Percentiles rank a stretch among this genome's conserved stretches.
phyloP scores from a whole-genome alignment of 2,113 vertebrate species.

The Thalassarche chlororhynchos region DNA sequence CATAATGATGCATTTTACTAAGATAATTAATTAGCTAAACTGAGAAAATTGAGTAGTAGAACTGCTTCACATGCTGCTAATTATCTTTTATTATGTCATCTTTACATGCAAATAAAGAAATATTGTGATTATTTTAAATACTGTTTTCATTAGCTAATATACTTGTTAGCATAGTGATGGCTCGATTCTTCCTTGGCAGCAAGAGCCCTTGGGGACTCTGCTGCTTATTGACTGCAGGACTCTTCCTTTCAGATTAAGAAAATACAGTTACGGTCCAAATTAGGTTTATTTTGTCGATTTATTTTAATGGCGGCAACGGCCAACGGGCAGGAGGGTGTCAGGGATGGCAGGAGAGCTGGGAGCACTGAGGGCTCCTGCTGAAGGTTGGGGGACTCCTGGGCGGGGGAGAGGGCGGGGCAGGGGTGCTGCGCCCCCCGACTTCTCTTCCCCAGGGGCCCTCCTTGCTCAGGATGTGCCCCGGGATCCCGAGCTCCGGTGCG shows the following conservation, averaged over 20 bases:
- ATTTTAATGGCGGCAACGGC: accelerated
- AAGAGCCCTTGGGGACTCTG: background rate
- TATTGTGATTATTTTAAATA: constrained; percentile 71
- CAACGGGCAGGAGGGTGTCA: accelerated
- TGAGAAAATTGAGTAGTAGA: constrained; percentile 69
- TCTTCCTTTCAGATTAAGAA: background rate
- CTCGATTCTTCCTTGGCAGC: background rate
- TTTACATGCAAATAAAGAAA: constrained; percentile 75
- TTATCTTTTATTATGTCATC: constrained; percentile 74
- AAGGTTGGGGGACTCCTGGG: accelerated
- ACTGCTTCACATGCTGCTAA: constrained; percentile 65
- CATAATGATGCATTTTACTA: constrained; percentile 70
- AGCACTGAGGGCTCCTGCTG: background rate
- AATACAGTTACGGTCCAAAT: background rate
- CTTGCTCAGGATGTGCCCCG: background rate
- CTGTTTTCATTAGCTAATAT: constrained; percentile 66
- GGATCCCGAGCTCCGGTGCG: background rate
- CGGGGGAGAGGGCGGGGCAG: accelerated
- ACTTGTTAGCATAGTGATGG: constrained; percentile 12
- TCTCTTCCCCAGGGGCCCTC: background rate
- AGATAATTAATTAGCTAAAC: constrained; percentile 74
- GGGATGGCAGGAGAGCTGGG: background rate
- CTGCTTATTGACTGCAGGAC: background rate
- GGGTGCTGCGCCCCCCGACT: background rate
- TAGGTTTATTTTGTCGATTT: background rate